Evolutionary conservation across 1,140 invertebrate species (phyloP), one percentile per base, ranked within the genome.

Genomic region (Danaus plexippus): DNA sequence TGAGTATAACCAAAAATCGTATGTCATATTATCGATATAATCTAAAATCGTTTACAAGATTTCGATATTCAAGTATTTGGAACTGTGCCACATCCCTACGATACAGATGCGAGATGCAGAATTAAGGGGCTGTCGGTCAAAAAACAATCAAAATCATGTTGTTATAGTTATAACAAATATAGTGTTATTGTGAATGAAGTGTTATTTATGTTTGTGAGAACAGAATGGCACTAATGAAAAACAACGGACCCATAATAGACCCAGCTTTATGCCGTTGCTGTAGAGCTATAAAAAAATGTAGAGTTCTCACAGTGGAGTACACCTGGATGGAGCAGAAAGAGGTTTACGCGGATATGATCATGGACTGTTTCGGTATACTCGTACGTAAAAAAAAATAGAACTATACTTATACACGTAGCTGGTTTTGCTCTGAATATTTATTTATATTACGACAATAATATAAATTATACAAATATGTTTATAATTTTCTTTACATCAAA

Each of bases 241-340:
- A 67, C 59, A 84, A 77, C 52, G 79, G 81, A 11, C 76, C 74
- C 6, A 66, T 85, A 22, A 71, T 83, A 65, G 82, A 85, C 54
- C 80, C 80, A 64, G 82, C 71, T 11, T 50, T 85, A 2, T 85
- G 82, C 66, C 66, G 82, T 67, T 79, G 78, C 44, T 85, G 81
- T 55, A 62, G 80, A 42, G 71, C 80, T 47, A 85, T 83, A 41
- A 85, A 85, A 61, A 85, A 83, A 75, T 85, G 82, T 56, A 76
- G 82, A 63, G 60, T 81, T 18, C 63, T 85, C 9, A 81, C 80
- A 47, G 71, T 70, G 0, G 78, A 81, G 49, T 85, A 85, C 53
- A 83, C 74, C 59, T 85, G 82, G 82, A 78, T 76, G 75, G 77
- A 80, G 41, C 70, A 77, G 53, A 83, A 81, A 57, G 82, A 85